phyloP scores from a whole-genome alignment of 2,888 invertebrate genomes.

The Pheosia gnoma region DNA sequence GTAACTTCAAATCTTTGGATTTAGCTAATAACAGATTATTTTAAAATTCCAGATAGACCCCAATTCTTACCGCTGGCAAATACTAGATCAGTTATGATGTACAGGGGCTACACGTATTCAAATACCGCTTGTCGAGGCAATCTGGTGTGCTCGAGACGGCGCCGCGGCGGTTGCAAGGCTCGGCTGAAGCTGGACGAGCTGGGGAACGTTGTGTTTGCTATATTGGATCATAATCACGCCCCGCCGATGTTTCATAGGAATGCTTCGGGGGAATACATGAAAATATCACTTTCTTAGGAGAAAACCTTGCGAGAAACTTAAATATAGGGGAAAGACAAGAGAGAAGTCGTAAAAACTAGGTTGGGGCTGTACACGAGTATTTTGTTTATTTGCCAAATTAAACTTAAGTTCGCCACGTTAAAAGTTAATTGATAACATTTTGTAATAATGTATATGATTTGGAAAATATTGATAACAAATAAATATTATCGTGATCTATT shows the following conservation, averaged over 20 bases:
- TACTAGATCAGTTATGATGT: conserved; percentile 16
- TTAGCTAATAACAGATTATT: not conserved
- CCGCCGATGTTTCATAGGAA: conserved; percentile 23
- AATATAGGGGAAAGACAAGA: no score
- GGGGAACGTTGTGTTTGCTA: conserved; percentile 19
- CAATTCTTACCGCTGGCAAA: conserved; percentile 10
- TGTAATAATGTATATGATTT: no score
- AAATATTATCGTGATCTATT: no score
- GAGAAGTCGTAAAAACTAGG: no score
- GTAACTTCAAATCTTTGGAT: no score
- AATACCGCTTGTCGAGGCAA: conserved; percentile 11
- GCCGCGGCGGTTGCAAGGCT: conserved; percentile 27
- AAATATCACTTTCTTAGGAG: not conserved
- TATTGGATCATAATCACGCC: conserved; percentile 23
- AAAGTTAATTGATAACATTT: no score
- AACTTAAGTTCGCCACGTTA: no score
- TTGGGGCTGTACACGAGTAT: no score
- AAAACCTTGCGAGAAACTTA: no score
- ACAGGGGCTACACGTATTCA: conserved; percentile 26
- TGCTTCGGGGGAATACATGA: not conserved
- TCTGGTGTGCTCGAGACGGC: conserved; percentile 25
- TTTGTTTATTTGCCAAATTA: no score
- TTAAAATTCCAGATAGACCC: conserved; percentile 6
- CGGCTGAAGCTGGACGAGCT: conserved; percentile 16
- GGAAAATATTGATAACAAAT: no score